These are phyloP conservation scores for Hirudo medicinalis DNA, from an alignment of 1,140 invertebrate genomes.

Conservation along the genomic window DNA sequence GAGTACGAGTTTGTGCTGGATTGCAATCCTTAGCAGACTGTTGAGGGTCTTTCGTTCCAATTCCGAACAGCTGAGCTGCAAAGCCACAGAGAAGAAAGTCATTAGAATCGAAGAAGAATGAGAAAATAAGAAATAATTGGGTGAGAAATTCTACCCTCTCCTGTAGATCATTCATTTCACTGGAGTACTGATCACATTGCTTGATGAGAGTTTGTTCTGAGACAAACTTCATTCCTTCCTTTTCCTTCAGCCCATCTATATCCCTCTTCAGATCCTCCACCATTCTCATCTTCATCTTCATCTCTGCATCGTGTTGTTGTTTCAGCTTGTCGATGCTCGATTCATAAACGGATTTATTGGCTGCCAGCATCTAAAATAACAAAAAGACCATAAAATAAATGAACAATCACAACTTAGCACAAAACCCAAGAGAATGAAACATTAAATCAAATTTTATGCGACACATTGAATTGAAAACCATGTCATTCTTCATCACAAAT, in stretches of 20 bases:
- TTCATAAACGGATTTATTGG: constrained; percentile 6
- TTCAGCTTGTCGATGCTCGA: background rate
- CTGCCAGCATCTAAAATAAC: background rate
- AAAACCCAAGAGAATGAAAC: too few relatives aligned
- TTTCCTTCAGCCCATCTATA: background rate
- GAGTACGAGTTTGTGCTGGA: background rate
- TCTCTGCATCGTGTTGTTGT: background rate
- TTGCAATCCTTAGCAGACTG: constrained; percentile 6
- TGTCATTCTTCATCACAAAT: too few relatives aligned
- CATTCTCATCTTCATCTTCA: constrained; percentile 9
- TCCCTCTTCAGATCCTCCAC: background rate
- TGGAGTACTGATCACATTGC: background rate
- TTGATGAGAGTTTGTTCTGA: constrained; percentile 6
- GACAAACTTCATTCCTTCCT: background rate
- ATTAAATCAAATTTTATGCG: background rate
- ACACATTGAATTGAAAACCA: too few relatives aligned
- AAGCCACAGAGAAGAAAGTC: background rate
- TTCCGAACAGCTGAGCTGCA: constrained; percentile 3
- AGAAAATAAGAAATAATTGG: background rate
- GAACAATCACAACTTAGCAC: background rate
- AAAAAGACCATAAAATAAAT: background rate
- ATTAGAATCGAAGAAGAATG: background rate
- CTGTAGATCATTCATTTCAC: background rate
- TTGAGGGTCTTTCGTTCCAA: constrained; percentile 4
- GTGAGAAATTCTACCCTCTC: background rate